Evolutionary conservation across 1,140 invertebrate genomes (phyloP).

Genomic region (Drosophila ohnishii): DNA sequence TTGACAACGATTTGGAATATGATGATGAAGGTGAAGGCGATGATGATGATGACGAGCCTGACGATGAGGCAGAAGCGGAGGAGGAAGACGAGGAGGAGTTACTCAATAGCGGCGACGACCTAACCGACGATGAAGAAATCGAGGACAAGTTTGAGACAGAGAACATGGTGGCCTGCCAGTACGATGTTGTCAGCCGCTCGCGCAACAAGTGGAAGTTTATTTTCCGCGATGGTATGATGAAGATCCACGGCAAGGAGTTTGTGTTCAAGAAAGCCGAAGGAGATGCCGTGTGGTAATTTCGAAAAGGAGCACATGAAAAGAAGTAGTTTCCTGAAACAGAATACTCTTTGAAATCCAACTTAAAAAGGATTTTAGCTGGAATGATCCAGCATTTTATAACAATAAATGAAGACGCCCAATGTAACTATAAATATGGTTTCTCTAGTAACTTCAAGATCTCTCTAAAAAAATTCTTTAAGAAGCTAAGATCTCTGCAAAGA

Average conservation of each 20-base stretch:
- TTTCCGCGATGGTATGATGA: constrained; percentile 5
- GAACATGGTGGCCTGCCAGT: neutral
- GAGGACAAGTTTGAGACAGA: neutral
- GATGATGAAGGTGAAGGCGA: neutral
- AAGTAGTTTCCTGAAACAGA: neutral
- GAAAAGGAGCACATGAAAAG: neutral
- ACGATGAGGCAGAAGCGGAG: neutral
- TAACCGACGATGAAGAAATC: constrained; percentile 1
- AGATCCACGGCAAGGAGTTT: constrained; percentile 5
- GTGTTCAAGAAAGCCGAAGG: constrained; percentile 5
- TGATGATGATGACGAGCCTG: too few relatives aligned
- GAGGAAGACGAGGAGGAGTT: neutral
- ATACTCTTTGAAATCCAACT: neutral
- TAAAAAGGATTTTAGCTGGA: neutral
- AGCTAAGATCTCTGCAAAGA: too few relatives aligned
- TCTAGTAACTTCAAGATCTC: neutral
- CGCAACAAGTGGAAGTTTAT: constrained; percentile 16
- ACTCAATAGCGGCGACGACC: neutral
- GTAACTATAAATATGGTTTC: neutral
- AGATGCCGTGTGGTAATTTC: neutral
- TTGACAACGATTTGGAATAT: too few relatives aligned
- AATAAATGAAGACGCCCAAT: neutral
- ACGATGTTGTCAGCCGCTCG: neutral
- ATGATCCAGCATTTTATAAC: neutral
- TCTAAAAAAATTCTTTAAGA: neutral